Evolutionary conservation across 2,888 invertebrate species (phyloP).

Genomic region (Mythimna loreyi): DNA sequence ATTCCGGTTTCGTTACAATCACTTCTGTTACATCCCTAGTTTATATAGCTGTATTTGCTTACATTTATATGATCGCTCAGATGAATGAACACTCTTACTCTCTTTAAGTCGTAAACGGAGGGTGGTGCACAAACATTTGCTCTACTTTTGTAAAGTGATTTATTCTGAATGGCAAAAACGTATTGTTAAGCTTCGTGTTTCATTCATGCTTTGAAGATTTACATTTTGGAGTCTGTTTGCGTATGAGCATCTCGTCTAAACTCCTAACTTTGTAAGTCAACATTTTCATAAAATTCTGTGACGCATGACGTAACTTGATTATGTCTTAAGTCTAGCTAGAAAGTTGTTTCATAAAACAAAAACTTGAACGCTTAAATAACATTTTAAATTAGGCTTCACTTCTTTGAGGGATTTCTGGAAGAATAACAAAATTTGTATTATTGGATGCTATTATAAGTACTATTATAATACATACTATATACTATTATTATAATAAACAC

Average conservation of each 20-base stretch:
- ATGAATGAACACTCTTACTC: conserved; percentile 49
- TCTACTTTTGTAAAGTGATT: conserved; percentile 56
- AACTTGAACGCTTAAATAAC: conserved; percentile 23
- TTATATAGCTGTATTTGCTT: conserved; percentile 10
- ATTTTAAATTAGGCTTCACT: conserved; percentile 13
- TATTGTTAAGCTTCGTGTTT: conserved; percentile 46
- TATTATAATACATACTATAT: too few relatives aligned
- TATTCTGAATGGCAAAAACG: conserved; percentile 53
- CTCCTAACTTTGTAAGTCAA: conserved; percentile 14
- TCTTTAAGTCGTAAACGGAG: conserved; percentile 49
- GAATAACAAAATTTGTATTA: conserved; percentile 26
- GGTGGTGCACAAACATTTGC: conserved; percentile 45
- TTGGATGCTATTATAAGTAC: not conserved
- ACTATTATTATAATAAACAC: too few relatives aligned
- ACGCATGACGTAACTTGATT: conserved; percentile 19
- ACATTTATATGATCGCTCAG: conserved; percentile 21
- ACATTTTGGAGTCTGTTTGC: conserved; percentile 45
- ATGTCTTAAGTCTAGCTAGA: conserved; percentile 15
- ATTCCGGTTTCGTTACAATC: too few relatives aligned
- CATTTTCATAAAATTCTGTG: conserved; percentile 34
- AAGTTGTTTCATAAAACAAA: conserved; percentile 8
- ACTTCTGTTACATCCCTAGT: not conserved
- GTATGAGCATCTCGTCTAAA: conserved; percentile 33
- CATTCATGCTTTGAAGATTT: conserved; percentile 51
- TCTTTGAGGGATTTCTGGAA: conserved; percentile 9